Conservation (phyloP, 2,113 vertebrate genomes). For the Aldabrachelys gigantea region DNA sequence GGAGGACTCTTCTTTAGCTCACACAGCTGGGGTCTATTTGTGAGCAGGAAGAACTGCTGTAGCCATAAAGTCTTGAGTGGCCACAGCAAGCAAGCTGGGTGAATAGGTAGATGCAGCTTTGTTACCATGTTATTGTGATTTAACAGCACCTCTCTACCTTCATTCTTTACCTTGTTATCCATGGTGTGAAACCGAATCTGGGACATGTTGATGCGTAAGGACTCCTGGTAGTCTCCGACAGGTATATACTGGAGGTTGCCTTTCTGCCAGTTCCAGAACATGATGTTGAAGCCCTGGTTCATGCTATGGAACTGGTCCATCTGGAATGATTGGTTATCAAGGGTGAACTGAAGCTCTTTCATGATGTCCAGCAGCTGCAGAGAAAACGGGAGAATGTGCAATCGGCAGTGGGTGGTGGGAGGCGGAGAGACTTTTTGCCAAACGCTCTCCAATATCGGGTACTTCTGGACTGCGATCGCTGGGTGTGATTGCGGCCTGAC, state of each 20-base stretch:
- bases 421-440: not conserved
- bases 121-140: not conserved
- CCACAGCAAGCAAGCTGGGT: not conserved
- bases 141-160: not conserved
- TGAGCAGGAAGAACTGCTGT: not conserved
- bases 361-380: slow-evolving; percentile 81
- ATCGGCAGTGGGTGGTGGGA: no score
- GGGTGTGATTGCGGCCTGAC: no score
- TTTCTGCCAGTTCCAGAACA: slow-evolving; percentile 83
- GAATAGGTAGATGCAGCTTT: fast-evolving
- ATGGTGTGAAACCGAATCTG: slow-evolving; percentile 83
- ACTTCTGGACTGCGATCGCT: no score
- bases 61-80: fast-evolving
- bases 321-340: slow-evolving; percentile 59
- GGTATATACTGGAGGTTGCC: not conserved
- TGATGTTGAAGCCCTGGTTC: slow-evolving; percentile 78
- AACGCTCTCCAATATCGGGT: not conserved
- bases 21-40: fast-evolving
- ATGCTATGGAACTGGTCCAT: slow-evolving; percentile 83
- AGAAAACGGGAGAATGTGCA: not conserved
- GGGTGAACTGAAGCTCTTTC: slow-evolving; percentile 71
- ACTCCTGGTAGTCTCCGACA: slow-evolving; percentile 78
- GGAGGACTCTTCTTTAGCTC: not conserved
- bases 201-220: slow-evolving; percentile 66
- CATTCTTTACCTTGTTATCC: slow-evolving; percentile 50